Conservation (phyloP, 2,888 invertebrate genomes). For the Yponomeuta cagnagella region DNA sequence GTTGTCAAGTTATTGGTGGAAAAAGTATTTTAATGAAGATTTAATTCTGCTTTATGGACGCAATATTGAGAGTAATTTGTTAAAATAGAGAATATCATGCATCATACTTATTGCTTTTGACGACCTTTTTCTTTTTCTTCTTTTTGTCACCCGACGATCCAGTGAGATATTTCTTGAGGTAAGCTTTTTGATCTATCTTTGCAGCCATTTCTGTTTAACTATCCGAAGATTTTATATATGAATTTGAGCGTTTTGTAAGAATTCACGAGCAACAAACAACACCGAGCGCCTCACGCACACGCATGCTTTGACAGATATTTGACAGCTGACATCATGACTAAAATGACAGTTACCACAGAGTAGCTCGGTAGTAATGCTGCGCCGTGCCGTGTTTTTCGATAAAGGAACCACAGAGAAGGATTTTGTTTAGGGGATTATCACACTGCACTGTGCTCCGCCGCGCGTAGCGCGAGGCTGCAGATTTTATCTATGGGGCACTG, state of each 20-base stretch:
- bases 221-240: background rate
- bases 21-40: background rate
- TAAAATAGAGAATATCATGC: background rate
- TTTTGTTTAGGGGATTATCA: no score
- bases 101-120: conserved; percentile 58
- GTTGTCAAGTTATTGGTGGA: background rate
- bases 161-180: conserved; percentile 85
- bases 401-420: no score
- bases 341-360: no score
- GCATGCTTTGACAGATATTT: no score
- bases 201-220: conserved; percentile 46
- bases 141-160: conserved; percentile 78
- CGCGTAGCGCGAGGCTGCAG: no score
- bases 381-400: no score
- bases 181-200: conserved; percentile 83
- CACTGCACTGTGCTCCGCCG: no score
- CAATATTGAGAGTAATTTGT: background rate
- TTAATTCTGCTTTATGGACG: no score
- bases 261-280: background rate
- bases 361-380: no score
- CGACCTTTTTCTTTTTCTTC: conserved; percentile 79
- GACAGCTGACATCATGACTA: no score
- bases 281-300: no score
- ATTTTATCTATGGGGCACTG: no score
- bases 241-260: background rate